Evolutionary conservation across 2,888 invertebrate species (phyloP).

Genomic region (Lasioglossum oenotherae): DNA sequence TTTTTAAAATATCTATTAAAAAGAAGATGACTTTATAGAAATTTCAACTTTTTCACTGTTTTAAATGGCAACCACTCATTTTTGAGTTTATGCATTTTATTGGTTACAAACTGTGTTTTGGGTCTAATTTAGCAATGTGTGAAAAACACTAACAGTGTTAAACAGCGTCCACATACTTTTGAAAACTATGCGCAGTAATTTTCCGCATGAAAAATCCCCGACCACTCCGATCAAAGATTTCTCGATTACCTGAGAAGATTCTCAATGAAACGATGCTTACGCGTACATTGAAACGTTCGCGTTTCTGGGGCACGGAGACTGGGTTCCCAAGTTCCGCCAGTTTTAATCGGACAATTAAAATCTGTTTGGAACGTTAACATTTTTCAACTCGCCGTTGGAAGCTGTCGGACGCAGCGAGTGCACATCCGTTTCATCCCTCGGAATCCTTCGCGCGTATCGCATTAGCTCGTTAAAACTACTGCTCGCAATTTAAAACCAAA

Average conservation of each 20-base stretch:
- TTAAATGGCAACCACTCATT: too few species aligned
- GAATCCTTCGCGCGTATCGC: background rate
- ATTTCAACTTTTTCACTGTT: too few species aligned
- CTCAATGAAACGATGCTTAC: background rate
- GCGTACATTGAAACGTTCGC: background rate
- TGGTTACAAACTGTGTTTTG: too few species aligned
- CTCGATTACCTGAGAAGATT: background rate
- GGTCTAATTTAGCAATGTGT: too few species aligned
- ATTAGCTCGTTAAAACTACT: constrained; percentile 42
- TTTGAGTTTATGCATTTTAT: too few species aligned
- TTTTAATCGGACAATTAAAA: constrained; percentile 31
- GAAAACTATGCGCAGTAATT: too few species aligned
- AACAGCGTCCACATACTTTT: too few species aligned
- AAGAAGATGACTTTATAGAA: too few species aligned
- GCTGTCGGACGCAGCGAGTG: constrained; percentile 22
- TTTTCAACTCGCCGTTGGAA: constrained; percentile 12
- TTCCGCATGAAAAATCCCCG: background rate
- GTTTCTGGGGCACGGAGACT: too few species aligned
- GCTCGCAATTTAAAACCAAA: constrained; percentile 23
- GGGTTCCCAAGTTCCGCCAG: background rate
- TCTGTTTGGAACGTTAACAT: constrained; percentile 22
- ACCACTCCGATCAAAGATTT: background rate
- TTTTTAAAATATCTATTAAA: too few species aligned
- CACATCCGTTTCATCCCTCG: constrained; percentile 6
- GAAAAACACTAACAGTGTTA: too few species aligned